A percentile compares a stretch with the other conserved stretches of the same genome.
Conservation (phyloP, 2,113 vertebrate genomes). For the Potamarius usumacintae region DNA sequence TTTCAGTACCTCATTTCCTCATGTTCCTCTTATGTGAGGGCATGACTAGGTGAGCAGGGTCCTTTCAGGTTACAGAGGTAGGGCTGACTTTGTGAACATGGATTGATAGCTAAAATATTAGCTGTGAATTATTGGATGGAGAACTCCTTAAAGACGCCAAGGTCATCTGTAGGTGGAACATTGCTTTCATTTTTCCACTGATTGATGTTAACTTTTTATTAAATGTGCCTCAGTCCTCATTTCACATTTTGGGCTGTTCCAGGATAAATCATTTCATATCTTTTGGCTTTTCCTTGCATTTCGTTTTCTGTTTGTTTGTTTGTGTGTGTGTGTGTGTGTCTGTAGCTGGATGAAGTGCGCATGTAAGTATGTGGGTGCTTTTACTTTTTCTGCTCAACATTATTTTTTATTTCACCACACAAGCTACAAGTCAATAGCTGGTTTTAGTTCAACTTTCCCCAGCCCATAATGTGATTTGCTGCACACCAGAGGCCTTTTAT, state of each 20-base stretch:
- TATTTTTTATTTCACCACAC: conserved; percentile 35
- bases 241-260: conserved; percentile 22
- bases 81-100: conserved; percentile 37
- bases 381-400: neutral
- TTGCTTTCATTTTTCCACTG: conserved; percentile 48
- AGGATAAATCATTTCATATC: conserved; percentile 47
- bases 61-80: conserved; percentile 30
- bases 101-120: neutral
- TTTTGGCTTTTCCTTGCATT: conserved; percentile 31
- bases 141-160: conserved; percentile 30
- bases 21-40: neutral
- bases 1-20: neutral
- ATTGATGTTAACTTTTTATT: conserved; percentile 63
- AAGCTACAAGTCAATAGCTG: conserved; percentile 46
- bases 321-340: conserved; percentile 34
- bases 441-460: conserved; percentile 48
- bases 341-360: conserved; percentile 41
- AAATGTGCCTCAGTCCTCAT: conserved; percentile 41
- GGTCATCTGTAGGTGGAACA: conserved; percentile 58
- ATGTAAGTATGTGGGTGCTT: conserved; percentile 53
- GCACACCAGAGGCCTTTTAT: conserved; percentile 49
- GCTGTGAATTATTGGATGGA: neutral
- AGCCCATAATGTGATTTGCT: conserved; percentile 60
- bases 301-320: conserved; percentile 5
- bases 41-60: conserved; percentile 15